A percentile compares a stretch with the other conserved stretches of the same genome.
Evolutionary conservation across 2,797 vertebrate genomes (phyloP).

Genomic region (Bovichtus diacanthus): DNA sequence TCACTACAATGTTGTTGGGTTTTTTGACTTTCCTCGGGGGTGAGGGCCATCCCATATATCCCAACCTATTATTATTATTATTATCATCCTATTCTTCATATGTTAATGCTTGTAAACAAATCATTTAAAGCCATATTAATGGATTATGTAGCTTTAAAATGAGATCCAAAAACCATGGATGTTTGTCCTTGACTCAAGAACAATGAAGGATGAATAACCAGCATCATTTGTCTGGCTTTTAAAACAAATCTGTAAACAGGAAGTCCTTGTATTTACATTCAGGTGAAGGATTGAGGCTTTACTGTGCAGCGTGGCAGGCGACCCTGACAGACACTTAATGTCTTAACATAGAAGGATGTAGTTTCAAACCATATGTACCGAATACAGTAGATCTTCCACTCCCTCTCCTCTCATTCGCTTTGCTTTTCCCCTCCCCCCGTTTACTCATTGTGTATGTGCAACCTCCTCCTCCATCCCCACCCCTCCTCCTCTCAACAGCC

Average conservation of each 20-base stretch:
- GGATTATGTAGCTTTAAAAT: slow-evolving; percentile 14
- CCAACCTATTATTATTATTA: not conserved
- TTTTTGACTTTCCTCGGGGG: not conserved
- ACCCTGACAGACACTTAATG: slow-evolving; percentile 14
- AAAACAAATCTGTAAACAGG: slow-evolving; percentile 1
- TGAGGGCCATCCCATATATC: not conserved
- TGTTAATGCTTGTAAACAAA: not conserved
- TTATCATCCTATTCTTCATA: not conserved
- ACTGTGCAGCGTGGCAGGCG: not conserved
- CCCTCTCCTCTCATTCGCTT: slow-evolving; percentile 16
- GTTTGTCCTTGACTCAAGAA: slow-evolving; percentile 60
- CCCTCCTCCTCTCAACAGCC: slow-evolving; percentile 27
- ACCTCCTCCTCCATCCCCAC: slow-evolving; percentile 23
- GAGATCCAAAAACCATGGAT: not conserved
- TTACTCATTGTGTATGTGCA: slow-evolving; percentile 41
- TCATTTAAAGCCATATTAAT: not conserved
- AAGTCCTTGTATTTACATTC: slow-evolving; percentile 16
- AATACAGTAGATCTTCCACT: slow-evolving; percentile 39
- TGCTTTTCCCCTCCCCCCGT: slow-evolving; percentile 43
- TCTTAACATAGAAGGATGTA: slow-evolving; percentile 27
- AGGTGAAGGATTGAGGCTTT: slow-evolving; percentile 7
- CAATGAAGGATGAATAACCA: slow-evolving; percentile 25
- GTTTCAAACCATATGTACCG: slow-evolving; percentile 24
- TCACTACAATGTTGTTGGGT: too few species aligned
- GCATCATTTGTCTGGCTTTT: not conserved